Base-by-base conservation (phyloP, 2,888 invertebrate species). In the Acheta domesticus region DNA sequence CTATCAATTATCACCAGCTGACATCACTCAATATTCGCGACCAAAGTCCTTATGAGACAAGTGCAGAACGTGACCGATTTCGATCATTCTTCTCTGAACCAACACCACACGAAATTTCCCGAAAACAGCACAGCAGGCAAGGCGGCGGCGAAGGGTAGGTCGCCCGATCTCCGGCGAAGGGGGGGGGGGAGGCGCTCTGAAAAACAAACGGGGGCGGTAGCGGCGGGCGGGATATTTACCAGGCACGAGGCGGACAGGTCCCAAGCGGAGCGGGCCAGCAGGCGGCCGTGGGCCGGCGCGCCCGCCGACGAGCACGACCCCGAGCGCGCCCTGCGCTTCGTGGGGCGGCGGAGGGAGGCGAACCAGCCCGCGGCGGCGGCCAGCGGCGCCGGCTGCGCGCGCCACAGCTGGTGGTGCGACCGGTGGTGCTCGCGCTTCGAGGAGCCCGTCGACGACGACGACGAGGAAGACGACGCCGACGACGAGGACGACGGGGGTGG, bases 331-430 rank as follows among this genome's bases (percentile, higher is more conserved):
- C 82, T 88, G 85, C 82, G 84, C 84, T 81, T 83, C 81, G 49
- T 82, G 75, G 88, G 87, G 83, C 94, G 91, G 84, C 93, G 91
- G 85, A 94, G 86, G 82, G 94, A 94, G 83, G 92, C 93, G 87
- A 94, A 94, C 94, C 94, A 95, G 86, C 92, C 93, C 83, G 92
- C 91, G 11, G 82, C 93, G 83, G 92, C 91, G 11, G 82, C 79
- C 83, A 75, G 85, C 75, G 78, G 77, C 36, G 78, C 79, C 20
- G 79, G 80, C 77, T 79, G 77, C n/a, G 80, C 78, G 50, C 80
- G 77, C 21, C 77, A 62, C 50, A 74, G 77, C 77, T 75, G 77
- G 12, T 62, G 62, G 62, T 62, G 62, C n/a, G 62, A 62, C 16
- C 62, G 62, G n/a, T 62, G 62, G 62, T 62, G 62, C n/a, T 62